Base-by-base conservation (phyloP, 1,140 invertebrate species). In the Drosophila orosa region DNA sequence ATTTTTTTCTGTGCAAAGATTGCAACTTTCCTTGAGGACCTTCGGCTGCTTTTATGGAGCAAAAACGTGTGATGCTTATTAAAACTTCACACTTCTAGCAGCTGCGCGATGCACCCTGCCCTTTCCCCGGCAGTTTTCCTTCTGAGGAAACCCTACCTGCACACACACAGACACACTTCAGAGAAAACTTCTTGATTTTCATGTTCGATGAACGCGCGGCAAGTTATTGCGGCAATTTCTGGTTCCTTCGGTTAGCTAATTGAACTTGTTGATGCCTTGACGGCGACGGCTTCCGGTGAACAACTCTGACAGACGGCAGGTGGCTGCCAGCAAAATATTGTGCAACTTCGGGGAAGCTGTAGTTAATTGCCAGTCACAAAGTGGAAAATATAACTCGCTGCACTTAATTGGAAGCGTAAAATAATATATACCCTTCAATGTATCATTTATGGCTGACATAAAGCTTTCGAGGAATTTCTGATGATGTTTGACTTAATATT, bases 1-100 rank as follows among this genome's bases (percentile, higher is more conserved):
- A 31, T 42, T 65, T 17, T 13, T 33, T 33, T 66, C 61, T 17
- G 29, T 68, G 65, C 33, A 33, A 27, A 22, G 1, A 31, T 10
- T 24, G 13, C 29, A 24, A 40, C 39, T 37, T 24, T 9, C 9
- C 5, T 24, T 13, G 15, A 45, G 19, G 42, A 58, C 35, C 44
- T 58, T 62, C 47, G 50, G 12, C 50, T 59, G 50, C 74, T 67
- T 83, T 85, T 62, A 85, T 74, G 48, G 65, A 15, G 58, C 61
- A 69, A 67, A 69, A 78, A 86, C 69, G 77, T 75, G 74, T 75
- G 74, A 78, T 65, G 82, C 78, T 86, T 86, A 82, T 86, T 86
- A 86, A 75, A 78, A 86, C 69, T 86, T 87, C 72, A 80, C 80
- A 80, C 65, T 80, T 84, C 37, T 25, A 47, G 54, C 50, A 39